Conservation (phyloP, 2,797 vertebrate genomes). For the Hippocampus kuda region DNA sequence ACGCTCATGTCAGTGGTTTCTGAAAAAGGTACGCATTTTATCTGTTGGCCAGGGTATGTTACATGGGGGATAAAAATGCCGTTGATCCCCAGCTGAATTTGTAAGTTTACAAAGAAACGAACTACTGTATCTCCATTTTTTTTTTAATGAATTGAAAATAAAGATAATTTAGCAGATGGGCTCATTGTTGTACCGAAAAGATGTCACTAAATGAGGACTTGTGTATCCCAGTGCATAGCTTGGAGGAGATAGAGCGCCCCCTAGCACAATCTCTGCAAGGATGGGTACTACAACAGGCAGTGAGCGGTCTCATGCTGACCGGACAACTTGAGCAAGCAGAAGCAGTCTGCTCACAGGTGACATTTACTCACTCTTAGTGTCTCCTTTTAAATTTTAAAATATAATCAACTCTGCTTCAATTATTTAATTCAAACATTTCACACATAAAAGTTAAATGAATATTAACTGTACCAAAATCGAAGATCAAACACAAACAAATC, state of each 20-base stretch:
- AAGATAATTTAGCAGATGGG: no score
- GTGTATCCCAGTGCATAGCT: slow-evolving; percentile 64
- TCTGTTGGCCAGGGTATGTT: neutral
- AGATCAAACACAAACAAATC: no score
- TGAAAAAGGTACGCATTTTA: slow-evolving; percentile 68
- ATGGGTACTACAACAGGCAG: slow-evolving; percentile 85
- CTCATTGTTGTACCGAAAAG: no score
- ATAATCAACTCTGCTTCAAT: no score
- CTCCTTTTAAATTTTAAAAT: neutral
- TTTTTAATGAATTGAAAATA: no score
- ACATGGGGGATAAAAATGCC: neutral
- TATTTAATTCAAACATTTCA: no score
- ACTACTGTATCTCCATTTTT: no score
- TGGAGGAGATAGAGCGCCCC: slow-evolving; percentile 60
- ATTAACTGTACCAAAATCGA: no score
- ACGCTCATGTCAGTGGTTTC: slow-evolving; percentile 76
- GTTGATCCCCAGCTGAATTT: neutral
- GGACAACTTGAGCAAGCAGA: slow-evolving; percentile 79
- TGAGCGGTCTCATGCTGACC: slow-evolving; percentile 74
- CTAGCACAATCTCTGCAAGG: slow-evolving; percentile 71
- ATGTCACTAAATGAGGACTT: slow-evolving; percentile 3
- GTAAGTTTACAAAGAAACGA: no score
- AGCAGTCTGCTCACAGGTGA: slow-evolving; percentile 84
- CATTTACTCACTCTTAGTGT: neutral
- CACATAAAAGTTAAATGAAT: no score